Conservation (phyloP, 2,797 vertebrate species). For the Labeo calbasu region DNA sequence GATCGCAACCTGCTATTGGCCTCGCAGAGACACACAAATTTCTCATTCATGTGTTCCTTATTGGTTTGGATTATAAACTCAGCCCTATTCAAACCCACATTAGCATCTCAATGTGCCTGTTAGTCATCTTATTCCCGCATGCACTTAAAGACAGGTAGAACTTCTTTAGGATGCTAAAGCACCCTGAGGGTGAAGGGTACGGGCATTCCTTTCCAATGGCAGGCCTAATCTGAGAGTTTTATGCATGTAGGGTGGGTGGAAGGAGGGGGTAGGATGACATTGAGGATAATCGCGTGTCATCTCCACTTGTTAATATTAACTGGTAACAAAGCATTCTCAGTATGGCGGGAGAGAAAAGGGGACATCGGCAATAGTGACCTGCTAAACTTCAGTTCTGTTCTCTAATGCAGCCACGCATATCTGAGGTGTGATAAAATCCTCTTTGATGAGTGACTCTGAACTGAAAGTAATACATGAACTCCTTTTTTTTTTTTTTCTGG, state of each 20-base stretch:
- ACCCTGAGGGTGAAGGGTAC: slow-evolving; percentile 64
- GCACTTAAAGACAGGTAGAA: slow-evolving; percentile 76
- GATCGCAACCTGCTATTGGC: slow-evolving; percentile 37
- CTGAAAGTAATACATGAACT: not conserved
- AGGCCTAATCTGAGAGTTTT: slow-evolving; percentile 12
- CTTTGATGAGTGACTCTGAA: slow-evolving; percentile 18
- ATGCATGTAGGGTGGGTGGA: not conserved
- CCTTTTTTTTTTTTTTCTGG: slow-evolving; percentile 24
- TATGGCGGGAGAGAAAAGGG: slow-evolving; percentile 64
- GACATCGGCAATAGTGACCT: slow-evolving; percentile 76
- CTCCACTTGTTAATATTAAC: slow-evolving; percentile 86
- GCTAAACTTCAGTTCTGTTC: slow-evolving; percentile 70
- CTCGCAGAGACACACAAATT: slow-evolving; percentile 38
- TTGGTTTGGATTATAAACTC: slow-evolving; percentile 50
- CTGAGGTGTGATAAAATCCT: slow-evolving; percentile 46
- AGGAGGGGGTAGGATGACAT: slow-evolving; percentile 77
- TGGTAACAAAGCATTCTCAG: slow-evolving; percentile 73
- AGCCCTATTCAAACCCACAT: slow-evolving; percentile 54
- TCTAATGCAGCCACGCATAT: slow-evolving; percentile 63
- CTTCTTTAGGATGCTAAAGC: slow-evolving; percentile 72
- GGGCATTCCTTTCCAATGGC: slow-evolving; percentile 2
- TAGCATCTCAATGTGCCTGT: slow-evolving; percentile 55
- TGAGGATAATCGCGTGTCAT: slow-evolving; percentile 89
- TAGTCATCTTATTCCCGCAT: slow-evolving; percentile 36
- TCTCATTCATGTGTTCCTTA: slow-evolving; percentile 52